Percentiles rank a stretch among this genome's conserved stretches.
Evolutionary conservation across 2,888 invertebrate species (phyloP).

Genomic region (Tetropium fuscum): DNA sequence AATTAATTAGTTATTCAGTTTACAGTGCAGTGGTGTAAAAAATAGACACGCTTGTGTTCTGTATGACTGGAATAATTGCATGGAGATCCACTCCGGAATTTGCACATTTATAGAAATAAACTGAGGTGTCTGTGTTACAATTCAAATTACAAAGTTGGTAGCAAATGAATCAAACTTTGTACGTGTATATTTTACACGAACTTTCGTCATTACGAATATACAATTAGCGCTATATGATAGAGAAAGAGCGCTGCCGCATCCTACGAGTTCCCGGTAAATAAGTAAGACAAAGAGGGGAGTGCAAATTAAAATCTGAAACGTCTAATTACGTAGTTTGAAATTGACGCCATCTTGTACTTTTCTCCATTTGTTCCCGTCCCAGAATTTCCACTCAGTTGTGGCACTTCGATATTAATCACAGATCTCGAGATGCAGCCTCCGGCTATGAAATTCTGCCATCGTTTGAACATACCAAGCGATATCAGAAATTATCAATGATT

Average conservation of each 20-base stretch:
- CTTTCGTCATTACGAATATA: slow-evolving; percentile 57
- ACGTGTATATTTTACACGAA: slow-evolving; percentile 57
- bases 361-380: slow-evolving; percentile 48
- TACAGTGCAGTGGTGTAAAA: slow-evolving; percentile 20
- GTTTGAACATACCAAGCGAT: too few relatives aligned
- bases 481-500: too few relatives aligned
- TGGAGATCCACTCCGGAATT: slow-evolving; percentile 39
- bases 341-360: slow-evolving; percentile 60
- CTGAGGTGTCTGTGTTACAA: slow-evolving; percentile 55
- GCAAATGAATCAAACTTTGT: slow-evolving; percentile 59
- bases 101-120: slow-evolving; percentile 52
- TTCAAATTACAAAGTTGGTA: slow-evolving; percentile 56
- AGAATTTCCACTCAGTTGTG: slow-evolving; percentile 37
- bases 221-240: slow-evolving; percentile 50
- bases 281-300: slow-evolving; percentile 55
- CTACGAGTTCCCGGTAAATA: slow-evolving; percentile 48
- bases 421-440: slow-evolving; percentile 32
- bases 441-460: slow-evolving; percentile 25
- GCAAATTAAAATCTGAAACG: slow-evolving; percentile 61
- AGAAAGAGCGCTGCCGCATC: slow-evolving; percentile 48
- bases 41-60: slow-evolving; percentile 30
- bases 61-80: slow-evolving; percentile 36
- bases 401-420: slow-evolving; percentile 39
- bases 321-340: slow-evolving; percentile 60
- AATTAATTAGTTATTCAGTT: slow-evolving; percentile 4